Evolutionary conservation across 2,797 vertebrate species (phyloP), one percentile per base, ranked within the genome.

Genomic region (Lutjanus campechanus): DNA sequence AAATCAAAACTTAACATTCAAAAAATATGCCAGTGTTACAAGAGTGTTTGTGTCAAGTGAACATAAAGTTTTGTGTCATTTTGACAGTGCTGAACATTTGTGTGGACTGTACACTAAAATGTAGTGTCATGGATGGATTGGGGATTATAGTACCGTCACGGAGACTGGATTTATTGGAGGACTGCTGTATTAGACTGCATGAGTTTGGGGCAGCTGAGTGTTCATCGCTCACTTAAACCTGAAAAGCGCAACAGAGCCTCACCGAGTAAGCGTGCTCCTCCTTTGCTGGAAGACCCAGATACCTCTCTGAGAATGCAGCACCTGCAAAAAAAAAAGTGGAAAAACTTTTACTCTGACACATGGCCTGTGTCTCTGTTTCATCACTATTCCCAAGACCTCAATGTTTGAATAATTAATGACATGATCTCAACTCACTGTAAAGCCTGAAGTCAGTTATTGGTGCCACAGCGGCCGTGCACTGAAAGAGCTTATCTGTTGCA

Each of bases 401-500:
- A 3, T 64, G 16, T 43, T 29, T 76, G 54, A 79, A 73, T 44
- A 66, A 16, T 69, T 55, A 47, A 73, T 46, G 53, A 49, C 13
- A 11, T 25, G 8, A 64, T 78, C 44, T 65, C 7, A 22, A 93
- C 96, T 96, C 77, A 97, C 96, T 96, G 49, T 96, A 96, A 68
- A 97, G 93, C 79, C 91, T 95, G 90, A 97, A 96, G 89, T 96
- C 96, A 20, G 95, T 96, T 70, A 97, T 93, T 1, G 96, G 96
- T 17, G 96, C 95, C 74, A 94, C 88, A 4, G 92, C 92, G 0
- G 92, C 95, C 0, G 95, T 88, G 73, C 96, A 97, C 19, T 91
- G 95, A 83, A 97, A 97, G 60, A 96, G 85, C 43, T 94, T 92
- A 54, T 96, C 94, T 65, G 94, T 93, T 44, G 94, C 84, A 10